phyloP scores from a whole-genome alignment of 2,113 vertebrate genomes.

The Mormyrus iriodes region DNA sequence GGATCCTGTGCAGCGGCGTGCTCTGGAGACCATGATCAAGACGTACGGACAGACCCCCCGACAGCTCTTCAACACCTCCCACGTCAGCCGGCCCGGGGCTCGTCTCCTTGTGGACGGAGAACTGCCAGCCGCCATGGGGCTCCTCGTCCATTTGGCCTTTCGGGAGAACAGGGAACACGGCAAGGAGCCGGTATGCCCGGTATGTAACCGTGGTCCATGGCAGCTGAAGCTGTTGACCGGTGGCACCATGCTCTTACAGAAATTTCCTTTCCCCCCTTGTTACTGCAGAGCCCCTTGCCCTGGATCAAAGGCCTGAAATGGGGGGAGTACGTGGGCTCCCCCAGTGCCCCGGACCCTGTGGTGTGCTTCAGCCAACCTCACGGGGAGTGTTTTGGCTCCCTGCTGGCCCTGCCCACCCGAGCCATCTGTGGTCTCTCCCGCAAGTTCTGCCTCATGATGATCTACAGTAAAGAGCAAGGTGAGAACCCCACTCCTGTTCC shows the following conservation, averaged over 20 bases:
- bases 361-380: slow-evolving; percentile 97
- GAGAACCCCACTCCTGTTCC: slow-evolving; percentile 14
- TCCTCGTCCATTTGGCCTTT: slow-evolving; percentile 92
- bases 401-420: slow-evolving; percentile 90
- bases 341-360: slow-evolving; percentile 84
- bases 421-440: slow-evolving; percentile 87
- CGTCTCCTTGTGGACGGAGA: slow-evolving; percentile 84
- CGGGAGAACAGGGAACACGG: slow-evolving; percentile 79
- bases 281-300: slow-evolving; percentile 78
- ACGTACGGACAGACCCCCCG: slow-evolving; percentile 94
- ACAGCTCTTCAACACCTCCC: slow-evolving; percentile 82
- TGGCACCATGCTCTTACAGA: neutral
- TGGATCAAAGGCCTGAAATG: slow-evolving; percentile 97
- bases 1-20: slow-evolving; percentile 91
- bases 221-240: too few species aligned
- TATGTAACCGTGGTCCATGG: slow-evolving; percentile 44
- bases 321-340: slow-evolving; percentile 95
- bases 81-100: slow-evolving; percentile 71
- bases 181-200: slow-evolving; percentile 80
- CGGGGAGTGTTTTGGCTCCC: slow-evolving; percentile 83
- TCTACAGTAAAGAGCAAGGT: slow-evolving; percentile 98
- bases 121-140: slow-evolving; percentile 86
- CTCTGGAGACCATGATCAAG: slow-evolving; percentile 98
- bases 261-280: slow-evolving; percentile 10
- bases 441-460: slow-evolving; percentile 98